Conservation (phyloP, 1,140 invertebrate species). For the Lepeophtheirus salmonis region DNA sequence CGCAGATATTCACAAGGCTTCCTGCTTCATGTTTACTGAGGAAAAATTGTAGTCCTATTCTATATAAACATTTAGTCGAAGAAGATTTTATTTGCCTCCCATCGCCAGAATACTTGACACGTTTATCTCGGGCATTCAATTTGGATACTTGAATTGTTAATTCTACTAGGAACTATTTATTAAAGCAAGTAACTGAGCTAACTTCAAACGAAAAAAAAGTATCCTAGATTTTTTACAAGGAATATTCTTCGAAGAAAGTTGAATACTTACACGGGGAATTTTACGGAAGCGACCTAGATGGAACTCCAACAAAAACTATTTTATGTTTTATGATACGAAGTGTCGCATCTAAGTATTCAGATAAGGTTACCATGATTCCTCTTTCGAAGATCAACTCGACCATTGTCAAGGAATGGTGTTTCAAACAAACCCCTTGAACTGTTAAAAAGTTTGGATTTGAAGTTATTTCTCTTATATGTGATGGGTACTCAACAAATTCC, state of each 20-base stretch:
- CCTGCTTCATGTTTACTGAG: no score
- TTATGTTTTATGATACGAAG: background rate
- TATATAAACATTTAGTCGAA: no score
- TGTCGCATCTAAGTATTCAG: background rate
- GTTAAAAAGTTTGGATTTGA: background rate
- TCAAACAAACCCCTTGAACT: background rate
- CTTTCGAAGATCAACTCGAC: background rate
- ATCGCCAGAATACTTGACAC: no score
- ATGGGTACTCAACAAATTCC: background rate
- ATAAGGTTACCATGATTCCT: background rate
- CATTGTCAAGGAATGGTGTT: background rate
- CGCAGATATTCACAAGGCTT: no score
- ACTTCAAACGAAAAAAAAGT: no score
- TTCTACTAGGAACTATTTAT: no score
- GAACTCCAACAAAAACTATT: background rate
- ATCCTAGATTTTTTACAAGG: background rate
- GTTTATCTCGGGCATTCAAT: no score
- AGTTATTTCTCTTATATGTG: background rate
- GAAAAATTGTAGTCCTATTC: no score
- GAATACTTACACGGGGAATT: background rate
- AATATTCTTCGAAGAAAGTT: background rate
- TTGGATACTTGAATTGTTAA: no score
- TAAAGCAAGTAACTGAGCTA: no score
- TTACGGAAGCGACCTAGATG: background rate
- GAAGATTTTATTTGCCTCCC: no score